Base-by-base conservation (phyloP, 2,113 vertebrate genomes). In the Ranitomeya imitator region DNA sequence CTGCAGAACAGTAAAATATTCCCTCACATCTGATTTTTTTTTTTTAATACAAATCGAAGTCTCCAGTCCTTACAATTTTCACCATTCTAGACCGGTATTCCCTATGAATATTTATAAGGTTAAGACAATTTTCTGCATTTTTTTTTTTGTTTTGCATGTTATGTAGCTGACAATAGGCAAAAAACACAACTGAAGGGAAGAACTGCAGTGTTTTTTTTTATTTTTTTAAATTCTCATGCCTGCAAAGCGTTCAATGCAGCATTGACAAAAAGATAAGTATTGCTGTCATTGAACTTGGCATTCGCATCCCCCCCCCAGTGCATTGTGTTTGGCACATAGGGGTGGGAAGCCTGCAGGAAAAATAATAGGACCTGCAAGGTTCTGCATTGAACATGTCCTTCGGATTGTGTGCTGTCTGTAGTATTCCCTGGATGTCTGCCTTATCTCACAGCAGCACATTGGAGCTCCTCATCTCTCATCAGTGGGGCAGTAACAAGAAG, bases 371-470 rank as follows among this genome's bases (percentile, higher is more conserved):
- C 74, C 73, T 86, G 63, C 78, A 79, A 87, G 77, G 67, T 23
- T 45, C 54, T 85, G 84, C 84, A 85, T 76, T 76, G 84, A 85
- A 60, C 69, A 37, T 7, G 54, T 85, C 83, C 69, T 76, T 45
- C 51, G 69, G 65, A 26, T 73, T 85, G 65, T 57, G 21, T 11
- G 79, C 86, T 26, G 86, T 87, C 18, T 51, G 61, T 87, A 57
- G 67, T 57, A 80, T 87, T 87, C 86, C 86, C 79, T 73, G 77
- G 86, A 59, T 88, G 86, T 61, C 61, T 83, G 78, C 86, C 86
- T 88, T 88, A 88, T 88, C 86, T 88, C 79, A 63, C n/a, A 88
- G 79, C 79, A 76, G 79, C 86, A 88, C 86, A 88, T 88, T 83
- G 86, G 37, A 23, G 19, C 51, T 83, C 13, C 57, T 6, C 21